Conservation (phyloP, 2,888 invertebrate species). For the Gymnoscelis rufifasciata region DNA sequence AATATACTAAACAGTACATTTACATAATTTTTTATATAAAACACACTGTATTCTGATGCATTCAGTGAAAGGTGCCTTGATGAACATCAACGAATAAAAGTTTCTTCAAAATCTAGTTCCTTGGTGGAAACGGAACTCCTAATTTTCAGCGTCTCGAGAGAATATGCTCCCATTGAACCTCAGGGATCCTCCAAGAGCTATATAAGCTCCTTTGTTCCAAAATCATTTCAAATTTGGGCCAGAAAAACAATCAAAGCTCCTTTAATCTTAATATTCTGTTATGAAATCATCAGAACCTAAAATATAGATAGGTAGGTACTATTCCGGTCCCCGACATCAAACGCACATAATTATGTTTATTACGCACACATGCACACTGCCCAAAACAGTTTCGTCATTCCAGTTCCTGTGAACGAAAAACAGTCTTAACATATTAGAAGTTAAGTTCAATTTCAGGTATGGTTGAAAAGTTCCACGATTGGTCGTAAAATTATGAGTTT, state of each 20-base stretch:
- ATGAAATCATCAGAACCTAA: slow-evolving; percentile 20
- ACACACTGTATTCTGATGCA: too few species aligned
- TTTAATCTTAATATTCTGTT: slow-evolving; percentile 8
- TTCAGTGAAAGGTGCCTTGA: too few species aligned
- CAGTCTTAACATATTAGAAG: slow-evolving; percentile 5
- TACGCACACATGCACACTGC: slow-evolving; percentile 27
- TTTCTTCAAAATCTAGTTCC: too few species aligned
- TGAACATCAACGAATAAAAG: too few species aligned
- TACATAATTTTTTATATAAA: too few species aligned
- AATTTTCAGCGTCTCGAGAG: too few species aligned
- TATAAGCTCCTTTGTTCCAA: too few species aligned
- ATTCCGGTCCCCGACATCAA: slow-evolving; percentile 22
- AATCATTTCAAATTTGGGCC: too few species aligned
- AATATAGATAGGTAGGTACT: slow-evolving; percentile 16
- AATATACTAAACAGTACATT: too few species aligned
- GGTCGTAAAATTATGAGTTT: slow-evolving; percentile 55
- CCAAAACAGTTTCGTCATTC: slow-evolving; percentile 28
- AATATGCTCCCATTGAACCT: too few species aligned
- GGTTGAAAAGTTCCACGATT: slow-evolving; percentile 35
- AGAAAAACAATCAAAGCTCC: not conserved
- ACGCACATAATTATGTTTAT: slow-evolving; percentile 32
- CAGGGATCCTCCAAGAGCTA: too few species aligned
- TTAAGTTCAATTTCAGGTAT: slow-evolving; percentile 16
- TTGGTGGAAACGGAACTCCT: too few species aligned
- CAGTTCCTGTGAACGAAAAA: slow-evolving; percentile 19